A percentile compares a stretch with the other conserved stretches of the same genome.
These are phyloP conservation scores for Amphiura filiformis DNA, from an alignment of 35 echinoderm and acorn worm species.

Conservation along the genomic window DNA sequence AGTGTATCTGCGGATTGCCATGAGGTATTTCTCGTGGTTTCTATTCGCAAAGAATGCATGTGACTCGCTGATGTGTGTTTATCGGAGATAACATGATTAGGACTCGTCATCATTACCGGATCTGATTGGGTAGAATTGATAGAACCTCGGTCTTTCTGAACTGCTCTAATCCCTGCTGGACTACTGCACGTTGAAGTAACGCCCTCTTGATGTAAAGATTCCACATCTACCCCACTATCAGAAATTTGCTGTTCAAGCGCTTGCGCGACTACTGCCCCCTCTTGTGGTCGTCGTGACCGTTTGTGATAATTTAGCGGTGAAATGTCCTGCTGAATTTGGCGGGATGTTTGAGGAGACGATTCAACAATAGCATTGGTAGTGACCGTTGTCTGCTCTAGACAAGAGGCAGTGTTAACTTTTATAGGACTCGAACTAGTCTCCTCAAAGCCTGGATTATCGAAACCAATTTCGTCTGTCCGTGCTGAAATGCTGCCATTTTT, in stretches of 20 bases:
- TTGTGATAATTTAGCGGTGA: too few species aligned
- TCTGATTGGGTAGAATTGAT: not conserved
- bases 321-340: too few species aligned
- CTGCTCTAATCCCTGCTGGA: not conserved
- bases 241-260: constrained; percentile 7
- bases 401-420: too few species aligned
- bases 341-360: too few species aligned
- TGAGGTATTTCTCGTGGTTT: not conserved
- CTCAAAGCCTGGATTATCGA: not conserved
- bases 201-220: constrained; percentile 13
- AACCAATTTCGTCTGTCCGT: not conserved
- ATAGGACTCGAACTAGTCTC: too few species aligned
- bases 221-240: constrained; percentile 33
- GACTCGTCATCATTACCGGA: not conserved
- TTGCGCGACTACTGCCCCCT: too few species aligned
- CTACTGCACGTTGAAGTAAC: not conserved
- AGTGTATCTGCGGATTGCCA: not conserved
- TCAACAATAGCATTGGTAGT: too few species aligned
- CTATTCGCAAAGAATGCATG: not conserved
- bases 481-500: not conserved
- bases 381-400: too few species aligned
- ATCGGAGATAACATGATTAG: not conserved
- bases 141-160: not conserved
- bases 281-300: too few species aligned
- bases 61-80: not conserved